These are phyloP conservation scores for Pandemis heparana DNA, from an alignment of 2,888 invertebrate genomes.

Conservation along the genomic window DNA sequence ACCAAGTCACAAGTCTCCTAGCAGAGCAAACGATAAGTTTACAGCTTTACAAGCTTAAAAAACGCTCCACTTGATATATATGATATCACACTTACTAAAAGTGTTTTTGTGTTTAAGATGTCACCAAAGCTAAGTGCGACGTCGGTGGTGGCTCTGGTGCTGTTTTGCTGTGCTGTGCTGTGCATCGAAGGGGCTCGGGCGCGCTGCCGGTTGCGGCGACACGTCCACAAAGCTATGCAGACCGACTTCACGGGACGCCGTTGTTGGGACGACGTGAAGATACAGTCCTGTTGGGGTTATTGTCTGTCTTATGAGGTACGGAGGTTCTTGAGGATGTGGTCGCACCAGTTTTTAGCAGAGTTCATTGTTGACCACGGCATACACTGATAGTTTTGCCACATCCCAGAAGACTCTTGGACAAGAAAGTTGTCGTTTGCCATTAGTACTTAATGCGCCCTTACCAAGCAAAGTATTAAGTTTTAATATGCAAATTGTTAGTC, in stretches of 20 bases:
- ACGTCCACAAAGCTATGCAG: constrained; percentile 75
- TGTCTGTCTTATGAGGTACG: constrained; percentile 94
- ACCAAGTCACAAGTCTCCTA: constrained; percentile 57
- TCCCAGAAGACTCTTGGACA: no score
- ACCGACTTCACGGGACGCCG: constrained; percentile 87
- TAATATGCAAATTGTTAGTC: no score
- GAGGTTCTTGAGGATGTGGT: background rate
- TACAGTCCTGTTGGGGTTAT: constrained; percentile 93
- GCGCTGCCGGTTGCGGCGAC: constrained; percentile 69
- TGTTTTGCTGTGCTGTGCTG: constrained; percentile 58
- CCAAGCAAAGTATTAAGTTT: no score
- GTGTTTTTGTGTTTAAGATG: constrained; percentile 19
- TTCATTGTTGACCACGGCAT: no score
- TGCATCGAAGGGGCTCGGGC: constrained; percentile 56
- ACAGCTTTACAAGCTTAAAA: background rate
- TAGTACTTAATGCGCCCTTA: no score
- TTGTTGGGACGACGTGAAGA: constrained; percentile 92
- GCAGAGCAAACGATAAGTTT: constrained; percentile 54
- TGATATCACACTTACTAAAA: background rate
- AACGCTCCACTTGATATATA: background rate
- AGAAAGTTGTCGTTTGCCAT: no score
- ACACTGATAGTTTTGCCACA: no score
- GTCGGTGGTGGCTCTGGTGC: constrained; percentile 53
- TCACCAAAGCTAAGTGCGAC: constrained; percentile 47
- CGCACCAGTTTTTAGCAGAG: no score